Evolutionary conservation across 1,140 invertebrate species (phyloP).

Genomic region (Lepidurus couesii): DNA sequence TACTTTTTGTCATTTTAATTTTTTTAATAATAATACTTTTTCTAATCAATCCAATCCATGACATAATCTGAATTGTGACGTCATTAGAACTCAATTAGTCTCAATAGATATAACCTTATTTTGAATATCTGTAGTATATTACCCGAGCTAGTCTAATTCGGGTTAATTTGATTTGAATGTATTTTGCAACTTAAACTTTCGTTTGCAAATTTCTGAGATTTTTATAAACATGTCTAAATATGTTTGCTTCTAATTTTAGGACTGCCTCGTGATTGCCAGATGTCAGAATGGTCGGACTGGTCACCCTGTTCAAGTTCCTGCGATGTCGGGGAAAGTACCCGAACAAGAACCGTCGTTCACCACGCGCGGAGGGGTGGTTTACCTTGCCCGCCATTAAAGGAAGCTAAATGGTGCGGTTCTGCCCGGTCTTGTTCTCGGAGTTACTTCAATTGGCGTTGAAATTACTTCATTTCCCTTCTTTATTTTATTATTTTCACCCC

Average conservation of each 20-base stretch:
- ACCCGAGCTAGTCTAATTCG: too few species aligned
- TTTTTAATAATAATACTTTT: not conserved
- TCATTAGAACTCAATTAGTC: too few species aligned
- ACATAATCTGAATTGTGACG: too few species aligned
- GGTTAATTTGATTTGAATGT: too few species aligned
- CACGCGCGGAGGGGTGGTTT: conserved; percentile 70
- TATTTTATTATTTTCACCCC: not conserved
- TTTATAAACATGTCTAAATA: not conserved
- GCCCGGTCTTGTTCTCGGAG: conserved; percentile 57
- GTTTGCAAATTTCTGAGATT: not conserved
- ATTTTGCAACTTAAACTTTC: too few species aligned
- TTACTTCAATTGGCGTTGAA: conserved; percentile 49
- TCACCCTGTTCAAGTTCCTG: conserved; percentile 76
- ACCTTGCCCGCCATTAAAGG: conserved; percentile 68
- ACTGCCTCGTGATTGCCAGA: conserved; percentile 62
- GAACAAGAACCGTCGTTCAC: conserved; percentile 65
- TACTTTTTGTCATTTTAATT: not conserved
- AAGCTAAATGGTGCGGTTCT: conserved; percentile 79
- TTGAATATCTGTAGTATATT: too few species aligned
- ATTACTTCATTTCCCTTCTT: not conserved
- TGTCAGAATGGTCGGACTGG: conserved; percentile 82
- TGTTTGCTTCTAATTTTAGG: not conserved
- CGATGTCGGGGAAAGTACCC: conserved; percentile 75
- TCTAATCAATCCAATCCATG: too few species aligned
- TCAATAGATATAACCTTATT: too few species aligned